These are phyloP conservation scores for Polypedilum vanderplanki DNA, from an alignment of 1,140 invertebrate species.

Conservation along the genomic window DNA sequence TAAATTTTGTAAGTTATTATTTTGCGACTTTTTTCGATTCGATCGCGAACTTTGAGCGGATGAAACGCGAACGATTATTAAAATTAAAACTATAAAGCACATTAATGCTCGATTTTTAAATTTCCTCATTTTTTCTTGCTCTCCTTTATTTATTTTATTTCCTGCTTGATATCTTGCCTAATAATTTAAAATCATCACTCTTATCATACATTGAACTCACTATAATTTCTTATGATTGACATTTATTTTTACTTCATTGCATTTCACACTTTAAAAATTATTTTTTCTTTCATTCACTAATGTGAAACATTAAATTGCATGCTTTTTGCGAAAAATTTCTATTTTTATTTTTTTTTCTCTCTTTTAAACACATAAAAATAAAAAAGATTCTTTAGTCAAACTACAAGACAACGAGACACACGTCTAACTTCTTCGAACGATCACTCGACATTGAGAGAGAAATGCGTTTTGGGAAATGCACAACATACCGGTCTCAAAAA, in stretches of 20 bases:
- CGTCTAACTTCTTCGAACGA: constrained; percentile 8
- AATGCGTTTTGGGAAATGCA: constrained; percentile 14
- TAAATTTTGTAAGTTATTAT: background rate
- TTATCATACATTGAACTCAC: constrained; percentile 11
- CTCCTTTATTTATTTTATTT: background rate
- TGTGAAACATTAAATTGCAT: background rate
- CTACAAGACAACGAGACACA: background rate
- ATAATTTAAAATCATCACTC: background rate
- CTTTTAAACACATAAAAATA: background rate
- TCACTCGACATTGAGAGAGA: constrained; percentile 3
- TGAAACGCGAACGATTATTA: background rate
- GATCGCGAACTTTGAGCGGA: constrained; percentile 2
- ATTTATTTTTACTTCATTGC: constrained; percentile 2
- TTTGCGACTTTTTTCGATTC: constrained; percentile 1
- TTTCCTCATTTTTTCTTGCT: background rate
- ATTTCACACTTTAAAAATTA: background rate
- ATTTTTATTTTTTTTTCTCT: background rate
- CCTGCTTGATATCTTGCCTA: background rate
- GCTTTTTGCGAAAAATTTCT: background rate
- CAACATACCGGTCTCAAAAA: background rate
- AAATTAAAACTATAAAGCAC: background rate
- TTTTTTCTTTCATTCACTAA: background rate
- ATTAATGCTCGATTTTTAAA: background rate
- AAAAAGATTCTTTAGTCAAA: too few species aligned
- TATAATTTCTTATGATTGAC: background rate